These are phyloP conservation scores for Leptobrachium ailaonicum DNA, from an alignment of 2,113 vertebrate species.

Conservation along the genomic window DNA sequence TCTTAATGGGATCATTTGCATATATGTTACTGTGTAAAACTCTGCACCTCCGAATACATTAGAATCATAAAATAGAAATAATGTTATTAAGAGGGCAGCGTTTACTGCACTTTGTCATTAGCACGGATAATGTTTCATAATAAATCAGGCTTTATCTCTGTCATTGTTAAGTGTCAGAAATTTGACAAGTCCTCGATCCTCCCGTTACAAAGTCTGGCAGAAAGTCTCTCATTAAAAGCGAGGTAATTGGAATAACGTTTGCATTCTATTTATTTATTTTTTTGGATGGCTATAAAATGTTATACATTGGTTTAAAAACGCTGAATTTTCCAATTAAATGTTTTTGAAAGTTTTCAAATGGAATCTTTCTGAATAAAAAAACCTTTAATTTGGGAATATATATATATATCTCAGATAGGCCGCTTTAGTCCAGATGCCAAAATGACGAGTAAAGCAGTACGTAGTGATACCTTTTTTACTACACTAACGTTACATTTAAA, in stretches of 20 bases:
- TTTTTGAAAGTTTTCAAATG: too few species aligned
- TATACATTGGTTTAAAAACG: too few species aligned
- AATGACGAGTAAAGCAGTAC: too few species aligned
- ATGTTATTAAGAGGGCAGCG: conserved; percentile 26
- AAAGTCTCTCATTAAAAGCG: conserved; percentile 24
- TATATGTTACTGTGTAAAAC: conserved; percentile 14
- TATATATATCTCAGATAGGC: too few species aligned
- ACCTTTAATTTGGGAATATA: too few species aligned
- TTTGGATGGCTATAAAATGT: too few species aligned
- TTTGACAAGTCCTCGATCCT: background rate
- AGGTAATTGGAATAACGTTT: conserved; percentile 7
- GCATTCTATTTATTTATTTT: background rate
- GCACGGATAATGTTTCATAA: conserved; percentile 34
- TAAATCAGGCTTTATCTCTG: conserved; percentile 41
- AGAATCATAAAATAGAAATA: conserved; percentile 11
- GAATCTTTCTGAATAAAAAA: too few species aligned
- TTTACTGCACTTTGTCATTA: conserved; percentile 32
- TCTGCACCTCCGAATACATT: conserved; percentile 7
- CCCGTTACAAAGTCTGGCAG: conserved; percentile 18
- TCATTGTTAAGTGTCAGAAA: conserved; percentile 13
- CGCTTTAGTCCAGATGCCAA: too few species aligned
- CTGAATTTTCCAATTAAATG: too few species aligned
- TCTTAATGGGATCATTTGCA: conserved; percentile 22
- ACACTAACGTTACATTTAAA: too few species aligned
- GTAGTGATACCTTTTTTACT: too few species aligned